Evolutionary conservation across 2,888 invertebrate genomes (phyloP).

Genomic region (Diarsia brunnea): DNA sequence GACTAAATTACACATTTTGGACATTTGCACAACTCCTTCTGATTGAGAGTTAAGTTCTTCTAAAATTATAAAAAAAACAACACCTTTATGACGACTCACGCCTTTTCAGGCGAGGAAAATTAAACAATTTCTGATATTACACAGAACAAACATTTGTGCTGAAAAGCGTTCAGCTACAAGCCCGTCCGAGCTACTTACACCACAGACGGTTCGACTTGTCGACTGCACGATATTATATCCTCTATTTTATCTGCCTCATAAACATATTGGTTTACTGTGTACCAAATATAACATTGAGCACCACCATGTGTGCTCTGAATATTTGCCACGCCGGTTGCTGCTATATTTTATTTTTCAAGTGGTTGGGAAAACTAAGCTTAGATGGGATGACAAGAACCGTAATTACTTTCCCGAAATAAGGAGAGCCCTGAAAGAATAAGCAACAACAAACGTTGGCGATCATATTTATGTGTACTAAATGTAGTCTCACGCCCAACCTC

Average conservation of each 20-base stretch:
- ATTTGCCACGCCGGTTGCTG: slow-evolving; percentile 24
- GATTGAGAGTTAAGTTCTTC: neutral
- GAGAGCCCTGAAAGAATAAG: slow-evolving; percentile 31
- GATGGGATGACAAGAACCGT: slow-evolving; percentile 10
- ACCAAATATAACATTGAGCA: slow-evolving; percentile 48
- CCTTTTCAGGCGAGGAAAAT: slow-evolving; percentile 18
- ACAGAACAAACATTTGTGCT: slow-evolving; percentile 42
- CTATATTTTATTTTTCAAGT: slow-evolving; percentile 39
- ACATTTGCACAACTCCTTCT: neutral
- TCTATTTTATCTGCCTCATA: slow-evolving; percentile 61
- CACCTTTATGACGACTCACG: neutral
- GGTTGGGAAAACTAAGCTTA: slow-evolving; percentile 1
- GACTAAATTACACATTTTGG: neutral
- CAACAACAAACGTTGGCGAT: slow-evolving; percentile 36
- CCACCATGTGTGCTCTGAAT: slow-evolving; percentile 50
- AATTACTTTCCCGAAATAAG: slow-evolving; percentile 35
- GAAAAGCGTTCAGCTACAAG: slow-evolving; percentile 43
- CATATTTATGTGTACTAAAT: slow-evolving; percentile 52
- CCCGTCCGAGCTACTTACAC: slow-evolving; percentile 39
- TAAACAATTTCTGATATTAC: slow-evolving; percentile 44
- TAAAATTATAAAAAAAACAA: neutral
- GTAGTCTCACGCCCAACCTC: slow-evolving; percentile 41
- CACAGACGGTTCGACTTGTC: slow-evolving; percentile 57
- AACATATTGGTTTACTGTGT: slow-evolving; percentile 61
- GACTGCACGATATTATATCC: slow-evolving; percentile 55